Percentiles rank a stretch among this genome's conserved stretches.
Evolutionary conservation across 2,797 vertebrate genomes (phyloP).

Genomic region (Pterois miles): DNA sequence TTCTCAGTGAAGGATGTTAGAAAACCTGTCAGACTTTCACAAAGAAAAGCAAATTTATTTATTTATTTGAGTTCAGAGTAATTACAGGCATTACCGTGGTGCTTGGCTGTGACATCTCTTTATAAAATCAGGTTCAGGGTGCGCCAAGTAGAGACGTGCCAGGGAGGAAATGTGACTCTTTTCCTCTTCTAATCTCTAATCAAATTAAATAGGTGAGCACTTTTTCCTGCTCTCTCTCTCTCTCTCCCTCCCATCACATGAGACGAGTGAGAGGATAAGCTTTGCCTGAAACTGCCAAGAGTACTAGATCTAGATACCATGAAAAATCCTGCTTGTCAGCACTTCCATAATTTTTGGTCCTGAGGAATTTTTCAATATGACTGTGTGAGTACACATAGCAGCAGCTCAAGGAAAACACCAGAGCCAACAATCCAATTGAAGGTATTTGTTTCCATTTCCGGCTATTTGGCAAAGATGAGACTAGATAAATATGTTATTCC

Average conservation of each 20-base stretch:
- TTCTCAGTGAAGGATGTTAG: constrained; percentile 78
- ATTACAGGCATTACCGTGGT: constrained; percentile 82
- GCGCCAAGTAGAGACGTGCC: constrained; percentile 78
- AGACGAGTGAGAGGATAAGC: constrained; percentile 55
- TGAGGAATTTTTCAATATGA: constrained; percentile 67
- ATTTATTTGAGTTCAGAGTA: constrained; percentile 89
- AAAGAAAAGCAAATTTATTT: constrained; percentile 83
- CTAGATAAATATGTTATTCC: constrained; percentile 83
- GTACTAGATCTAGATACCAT: constrained; percentile 56
- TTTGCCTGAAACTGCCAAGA: constrained; percentile 68
- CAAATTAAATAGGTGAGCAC: constrained; percentile 83
- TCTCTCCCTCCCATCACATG: constrained; percentile 46
- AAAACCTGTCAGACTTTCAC: constrained; percentile 85
- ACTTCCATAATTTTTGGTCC: constrained; percentile 60
- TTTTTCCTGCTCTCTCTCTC: constrained; percentile 36
- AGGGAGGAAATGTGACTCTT: constrained; percentile 76
- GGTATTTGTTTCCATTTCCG: constrained; percentile 82
- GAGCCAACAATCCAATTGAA: constrained; percentile 71
- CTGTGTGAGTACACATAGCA: constrained; percentile 48
- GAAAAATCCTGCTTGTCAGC: constrained; percentile 70
- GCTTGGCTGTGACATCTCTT: constrained; percentile 83
- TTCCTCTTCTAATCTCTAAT: constrained; percentile 81
- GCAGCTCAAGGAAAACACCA: constrained; percentile 63
- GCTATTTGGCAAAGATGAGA: constrained; percentile 80
- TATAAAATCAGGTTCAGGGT: constrained; percentile 84